Evolutionary conservation across 2,113 vertebrate genomes (phyloP).

Genomic region (Muscicapa adusta): DNA sequence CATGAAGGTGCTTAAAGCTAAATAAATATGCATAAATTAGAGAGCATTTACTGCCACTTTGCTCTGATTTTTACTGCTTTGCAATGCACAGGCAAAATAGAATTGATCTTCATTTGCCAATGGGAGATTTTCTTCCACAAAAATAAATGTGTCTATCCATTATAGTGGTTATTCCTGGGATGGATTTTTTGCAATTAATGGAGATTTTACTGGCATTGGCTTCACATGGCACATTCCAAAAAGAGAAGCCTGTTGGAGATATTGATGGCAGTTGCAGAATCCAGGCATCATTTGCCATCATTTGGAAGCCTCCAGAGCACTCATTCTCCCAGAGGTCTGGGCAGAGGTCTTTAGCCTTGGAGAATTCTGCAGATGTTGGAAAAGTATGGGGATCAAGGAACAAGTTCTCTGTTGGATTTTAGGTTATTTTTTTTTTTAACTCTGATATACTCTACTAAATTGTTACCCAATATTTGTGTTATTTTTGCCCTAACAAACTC

Average conservation of each 20-base stretch:
- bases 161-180: background rate
- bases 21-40: background rate
- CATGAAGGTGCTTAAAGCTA: background rate
- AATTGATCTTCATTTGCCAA: background rate
- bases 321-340: accelerated
- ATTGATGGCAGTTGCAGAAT: background rate
- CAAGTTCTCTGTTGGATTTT: background rate
- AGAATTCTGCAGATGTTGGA: background rate
- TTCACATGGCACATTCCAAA: background rate
- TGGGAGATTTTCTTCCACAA: background rate
- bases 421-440: background rate
- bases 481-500: background rate
- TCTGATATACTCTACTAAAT: background rate
- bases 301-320: background rate
- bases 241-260: background rate
- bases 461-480: background rate
- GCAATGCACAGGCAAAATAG: background rate
- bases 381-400: background rate
- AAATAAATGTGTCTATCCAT: background rate
- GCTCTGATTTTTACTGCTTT: background rate
- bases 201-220: background rate
- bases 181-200: background rate
- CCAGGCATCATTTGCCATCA: background rate
- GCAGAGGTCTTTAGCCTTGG: background rate
- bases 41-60: background rate